Conservation (phyloP, 2,888 invertebrate species). For the Harmothoe impar region DNA sequence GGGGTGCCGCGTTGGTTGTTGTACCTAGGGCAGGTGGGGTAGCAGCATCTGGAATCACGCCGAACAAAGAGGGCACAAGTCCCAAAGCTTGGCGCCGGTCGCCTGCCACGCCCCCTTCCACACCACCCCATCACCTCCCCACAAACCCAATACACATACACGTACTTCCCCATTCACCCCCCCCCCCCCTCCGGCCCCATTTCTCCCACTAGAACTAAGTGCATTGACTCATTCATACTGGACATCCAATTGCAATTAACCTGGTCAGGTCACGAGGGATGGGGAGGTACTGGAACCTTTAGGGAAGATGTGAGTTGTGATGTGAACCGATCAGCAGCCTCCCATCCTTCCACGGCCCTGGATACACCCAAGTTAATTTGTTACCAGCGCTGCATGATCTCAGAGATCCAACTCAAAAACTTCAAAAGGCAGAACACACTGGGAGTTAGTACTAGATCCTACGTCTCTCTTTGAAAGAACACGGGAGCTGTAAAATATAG, state of each 20-base stretch:
- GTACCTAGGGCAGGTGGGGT: neutral
- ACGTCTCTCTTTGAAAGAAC: no score
- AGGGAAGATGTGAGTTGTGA: no score
- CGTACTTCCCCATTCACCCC: neutral
- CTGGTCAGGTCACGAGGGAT: neutral
- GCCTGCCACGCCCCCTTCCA: neutral
- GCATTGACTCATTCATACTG: neutral
- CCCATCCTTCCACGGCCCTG: no score
- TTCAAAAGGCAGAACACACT: no score
- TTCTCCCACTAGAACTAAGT: neutral
- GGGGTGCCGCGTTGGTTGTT: neutral
- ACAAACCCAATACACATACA: no score
- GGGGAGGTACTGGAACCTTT: neutral
- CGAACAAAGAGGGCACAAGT: neutral
- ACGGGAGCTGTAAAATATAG: no score
- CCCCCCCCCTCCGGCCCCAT: neutral
- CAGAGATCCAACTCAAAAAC: no score
- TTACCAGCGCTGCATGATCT: no score
- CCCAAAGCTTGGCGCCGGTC: neutral
- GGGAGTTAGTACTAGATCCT: neutral
- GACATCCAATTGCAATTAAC: slow-evolving; percentile 17
- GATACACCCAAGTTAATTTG: no score
- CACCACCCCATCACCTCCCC: neutral
- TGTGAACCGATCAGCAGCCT: no score
- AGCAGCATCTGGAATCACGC: neutral